phyloP scores from a whole-genome alignment of 2,113 vertebrate species.

The Dicerorhinus sumatrensis region DNA sequence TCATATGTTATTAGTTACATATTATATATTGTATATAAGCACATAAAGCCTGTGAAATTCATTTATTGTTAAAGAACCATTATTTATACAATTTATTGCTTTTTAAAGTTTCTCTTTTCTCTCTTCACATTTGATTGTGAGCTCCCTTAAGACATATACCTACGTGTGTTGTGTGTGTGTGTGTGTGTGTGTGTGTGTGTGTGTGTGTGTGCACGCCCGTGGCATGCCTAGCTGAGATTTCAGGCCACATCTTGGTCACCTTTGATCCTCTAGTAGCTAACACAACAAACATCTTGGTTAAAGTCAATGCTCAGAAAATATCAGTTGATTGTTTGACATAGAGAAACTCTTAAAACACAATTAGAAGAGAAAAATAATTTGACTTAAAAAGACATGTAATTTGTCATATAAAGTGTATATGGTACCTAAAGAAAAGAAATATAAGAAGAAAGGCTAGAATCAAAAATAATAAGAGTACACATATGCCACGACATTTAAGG shows the following conservation, averaged over 20 bases:
- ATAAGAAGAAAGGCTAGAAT: constrained; percentile 19
- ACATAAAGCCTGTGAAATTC: not conserved
- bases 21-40: not conserved
- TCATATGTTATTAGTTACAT: not conserved
- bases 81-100: not conserved
- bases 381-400: not conserved
- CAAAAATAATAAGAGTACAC: not conserved
- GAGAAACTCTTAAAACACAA: not conserved
- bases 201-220: no score
- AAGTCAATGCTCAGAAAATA: not conserved
- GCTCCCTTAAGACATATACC: not conserved
- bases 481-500: not conserved
- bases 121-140: not conserved
- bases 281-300: not conserved
- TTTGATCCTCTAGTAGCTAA: not conserved
- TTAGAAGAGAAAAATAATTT: not conserved
- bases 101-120: not conserved
- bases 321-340: not conserved
- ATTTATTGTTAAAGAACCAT: not conserved
- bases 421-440: not conserved
- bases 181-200: not conserved
- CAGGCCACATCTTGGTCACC: not conserved
- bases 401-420: not conserved
- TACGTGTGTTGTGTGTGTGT: no score
- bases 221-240: not conserved